A percentile compares a stretch with the other conserved stretches of the same genome.
Evolutionary conservation across 1,140 invertebrate species (phyloP).

Genomic region (Homarus americanus): DNA sequence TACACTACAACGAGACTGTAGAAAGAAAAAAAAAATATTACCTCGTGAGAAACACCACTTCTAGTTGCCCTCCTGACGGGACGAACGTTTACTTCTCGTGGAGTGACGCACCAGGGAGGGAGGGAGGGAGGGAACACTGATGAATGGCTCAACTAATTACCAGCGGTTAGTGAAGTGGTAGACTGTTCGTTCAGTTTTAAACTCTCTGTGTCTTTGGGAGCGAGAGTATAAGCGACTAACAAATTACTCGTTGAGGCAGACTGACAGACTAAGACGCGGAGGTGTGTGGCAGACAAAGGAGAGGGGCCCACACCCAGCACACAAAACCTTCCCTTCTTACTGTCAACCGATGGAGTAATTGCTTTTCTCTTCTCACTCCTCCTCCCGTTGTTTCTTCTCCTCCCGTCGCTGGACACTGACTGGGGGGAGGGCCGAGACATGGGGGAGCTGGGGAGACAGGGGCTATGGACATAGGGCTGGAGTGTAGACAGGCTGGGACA

Average conservation of each 20-base stretch:
- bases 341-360: conserved; percentile 29
- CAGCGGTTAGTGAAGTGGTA: conserved; percentile 41
- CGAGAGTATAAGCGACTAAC: conserved; percentile 13
- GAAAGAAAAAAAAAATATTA: too few relatives aligned
- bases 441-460: too few relatives aligned
- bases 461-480: too few relatives aligned
- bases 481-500: too few relatives aligned
- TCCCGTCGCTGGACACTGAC: background rate
- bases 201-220: conserved; percentile 22
- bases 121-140: background rate
- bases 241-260: conserved; percentile 7
- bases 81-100: too few relatives aligned
- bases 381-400: background rate
- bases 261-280: conserved; percentile 31
- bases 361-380: conserved; percentile 2
- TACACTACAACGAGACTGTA: too few relatives aligned
- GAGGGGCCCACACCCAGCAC: background rate
- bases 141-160: conserved; percentile 47
- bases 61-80: too few relatives aligned
- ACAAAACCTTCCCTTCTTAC: conserved; percentile 23
- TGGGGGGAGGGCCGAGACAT: too few relatives aligned
- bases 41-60: too few relatives aligned
- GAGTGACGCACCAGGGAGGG: too few relatives aligned
- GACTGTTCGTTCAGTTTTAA: conserved; percentile 30
- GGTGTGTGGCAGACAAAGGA: conserved; percentile 16